phyloP scores from a whole-genome alignment of 2,113 vertebrate species.

The Promerops cafer region DNA sequence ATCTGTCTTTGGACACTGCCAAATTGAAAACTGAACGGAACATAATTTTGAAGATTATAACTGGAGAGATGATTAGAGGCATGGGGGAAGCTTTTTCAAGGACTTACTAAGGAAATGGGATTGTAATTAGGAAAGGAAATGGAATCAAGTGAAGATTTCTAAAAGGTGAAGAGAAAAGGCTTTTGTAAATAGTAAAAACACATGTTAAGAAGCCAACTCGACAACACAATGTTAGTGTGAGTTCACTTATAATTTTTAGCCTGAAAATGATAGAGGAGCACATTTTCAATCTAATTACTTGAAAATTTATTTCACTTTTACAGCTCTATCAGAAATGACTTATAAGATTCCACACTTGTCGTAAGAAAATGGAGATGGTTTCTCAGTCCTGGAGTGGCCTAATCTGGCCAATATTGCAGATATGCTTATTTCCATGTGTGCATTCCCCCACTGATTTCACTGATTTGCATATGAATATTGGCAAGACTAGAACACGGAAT shows the following conservation, averaged over 20 bases:
- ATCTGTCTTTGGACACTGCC: slow-evolving; percentile 63
- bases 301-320: slow-evolving; percentile 10
- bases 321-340: not conserved
- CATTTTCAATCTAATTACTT: slow-evolving; percentile 44
- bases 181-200: slow-evolving; percentile 62
- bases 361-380: not conserved
- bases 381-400: not conserved
- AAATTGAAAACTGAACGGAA: slow-evolving; percentile 70
- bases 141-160: slow-evolving; percentile 49
- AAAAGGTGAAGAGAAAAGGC: slow-evolving; percentile 63
- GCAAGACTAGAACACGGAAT: not conserved
- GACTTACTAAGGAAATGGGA: slow-evolving; percentile 69
- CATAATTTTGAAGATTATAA: slow-evolving; percentile 71
- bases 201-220: slow-evolving; percentile 18
- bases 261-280: slow-evolving; percentile 53
- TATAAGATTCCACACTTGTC: not conserved
- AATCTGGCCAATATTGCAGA: not conserved
- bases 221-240: slow-evolving; percentile 13
- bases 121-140: slow-evolving; percentile 74
- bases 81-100: slow-evolving; percentile 67
- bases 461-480: not conserved
- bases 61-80: slow-evolving; percentile 73
- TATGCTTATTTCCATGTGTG: not conserved
- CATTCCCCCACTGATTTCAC: not conserved
- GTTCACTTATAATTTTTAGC: slow-evolving; percentile 35